Percentiles rank a stretch among this genome's conserved stretches.
Evolutionary conservation across 2,797 vertebrate genomes (phyloP).

Genomic region (Sylvia borin): DNA sequence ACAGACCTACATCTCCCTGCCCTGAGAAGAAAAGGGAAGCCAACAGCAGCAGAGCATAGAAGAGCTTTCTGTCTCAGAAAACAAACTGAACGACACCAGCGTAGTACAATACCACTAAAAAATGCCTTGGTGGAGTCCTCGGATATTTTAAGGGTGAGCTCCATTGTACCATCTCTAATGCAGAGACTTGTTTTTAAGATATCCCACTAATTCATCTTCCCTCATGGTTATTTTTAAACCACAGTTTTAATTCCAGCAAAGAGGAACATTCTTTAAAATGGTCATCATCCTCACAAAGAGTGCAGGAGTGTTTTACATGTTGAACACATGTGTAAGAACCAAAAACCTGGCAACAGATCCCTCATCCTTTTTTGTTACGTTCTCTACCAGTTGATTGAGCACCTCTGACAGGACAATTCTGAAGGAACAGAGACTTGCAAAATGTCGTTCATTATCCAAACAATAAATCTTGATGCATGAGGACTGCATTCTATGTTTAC

Average conservation of each 20-base stretch:
- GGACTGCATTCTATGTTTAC: not conserved
- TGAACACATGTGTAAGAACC: constrained; percentile 41
- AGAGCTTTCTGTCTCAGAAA: constrained; percentile 29
- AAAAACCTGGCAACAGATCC: constrained; percentile 25
- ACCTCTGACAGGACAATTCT: not conserved
- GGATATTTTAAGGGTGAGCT: not conserved
- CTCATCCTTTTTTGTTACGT: not conserved
- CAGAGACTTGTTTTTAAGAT: constrained; percentile 5
- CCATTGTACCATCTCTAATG: not conserved
- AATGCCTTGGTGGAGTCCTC: not conserved
- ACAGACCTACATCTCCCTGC: not conserved
- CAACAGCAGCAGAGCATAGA: not conserved
- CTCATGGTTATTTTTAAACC: constrained; percentile 16
- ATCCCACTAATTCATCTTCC: not conserved
- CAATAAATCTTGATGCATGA: not conserved
- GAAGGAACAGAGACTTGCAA: not conserved
- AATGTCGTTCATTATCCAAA: not conserved
- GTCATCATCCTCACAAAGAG: not conserved
- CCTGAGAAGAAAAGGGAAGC: constrained; percentile 23
- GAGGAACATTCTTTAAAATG: constrained; percentile 27
- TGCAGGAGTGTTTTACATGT: not conserved
- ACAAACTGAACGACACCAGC: constrained; percentile 30
- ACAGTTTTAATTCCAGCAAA: not conserved
- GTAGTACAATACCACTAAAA: not conserved
- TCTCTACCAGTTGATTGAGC: not conserved